Base-by-base conservation (phyloP, 2,113 vertebrate genomes). In the Cercocebus atys region DNA sequence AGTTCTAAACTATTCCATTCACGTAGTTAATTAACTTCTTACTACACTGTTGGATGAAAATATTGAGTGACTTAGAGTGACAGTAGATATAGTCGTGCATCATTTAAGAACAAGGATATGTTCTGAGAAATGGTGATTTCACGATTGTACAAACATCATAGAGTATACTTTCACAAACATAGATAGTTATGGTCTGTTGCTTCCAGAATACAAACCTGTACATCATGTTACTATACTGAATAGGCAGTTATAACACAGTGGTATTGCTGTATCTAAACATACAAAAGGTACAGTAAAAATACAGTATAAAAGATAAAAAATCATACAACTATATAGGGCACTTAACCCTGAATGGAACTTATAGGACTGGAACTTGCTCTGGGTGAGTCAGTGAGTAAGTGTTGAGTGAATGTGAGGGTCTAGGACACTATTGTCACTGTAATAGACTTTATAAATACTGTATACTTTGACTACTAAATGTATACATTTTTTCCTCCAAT, bases 11-110 rank as follows among this genome's bases (percentile, higher is more conserved):
- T 50, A 0, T 57, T 91, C 2, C 22, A 64, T 93, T 96, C 89
- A 95, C 84, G 52, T 85, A 92, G 66, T 96, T 93, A 92, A 87
- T 82, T 84, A n/a, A 76, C 64, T 91, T 93, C 27, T 84, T 94
- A 76, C 75, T 94, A 59, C 16, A 10, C 43, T 73, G 32, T 86
- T 88, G 35, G 23, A 30, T 96, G 27, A 88, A 72, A 94, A 52
- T 68, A 94, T 52, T 97, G 16, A 45, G 8, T 45, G 45, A 50
- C 38, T 9, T 94, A 57, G 32, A 97, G 30, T 96, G 79, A 90
- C 10, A 93, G 80, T 97, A 96, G 90, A n/a, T 95, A 45, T 45
- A 78, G 43, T 78, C 14, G 16, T 47, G 43, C 22, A 27, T 78
- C 27, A 10, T 32, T 47, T 76, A 47, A 76, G 43, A 30, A 47